phyloP scores from a whole-genome alignment of 2,888 invertebrate species.

The Ypsolopha sequella region DNA sequence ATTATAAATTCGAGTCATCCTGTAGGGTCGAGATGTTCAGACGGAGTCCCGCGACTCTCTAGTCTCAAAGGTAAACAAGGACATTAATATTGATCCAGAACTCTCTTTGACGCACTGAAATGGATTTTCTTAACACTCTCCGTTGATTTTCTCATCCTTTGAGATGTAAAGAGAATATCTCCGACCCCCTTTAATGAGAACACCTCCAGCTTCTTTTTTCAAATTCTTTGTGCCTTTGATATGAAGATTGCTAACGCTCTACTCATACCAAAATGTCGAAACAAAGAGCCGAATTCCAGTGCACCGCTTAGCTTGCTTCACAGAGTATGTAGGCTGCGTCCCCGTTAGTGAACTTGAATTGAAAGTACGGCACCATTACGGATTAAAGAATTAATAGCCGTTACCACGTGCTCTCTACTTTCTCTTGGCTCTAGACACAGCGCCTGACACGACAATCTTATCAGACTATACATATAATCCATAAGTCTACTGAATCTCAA shows the following conservation, averaged over 20 bases:
- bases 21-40: slow-evolving; percentile 29
- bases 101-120: slow-evolving; percentile 55
- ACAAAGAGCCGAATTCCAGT: background rate
- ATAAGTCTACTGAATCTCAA: background rate
- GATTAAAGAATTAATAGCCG: slow-evolving; percentile 13
- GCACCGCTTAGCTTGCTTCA: background rate
- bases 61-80: slow-evolving; percentile 61
- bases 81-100: slow-evolving; percentile 63
- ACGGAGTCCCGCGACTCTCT: slow-evolving; percentile 32
- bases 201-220: slow-evolving; percentile 15
- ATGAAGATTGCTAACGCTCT: slow-evolving; percentile 18
- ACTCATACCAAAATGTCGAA: background rate
- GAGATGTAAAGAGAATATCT: slow-evolving; percentile 33
- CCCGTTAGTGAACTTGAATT: slow-evolving; percentile 4
- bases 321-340: slow-evolving; percentile 1
- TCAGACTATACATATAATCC: background rate
- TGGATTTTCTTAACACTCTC: slow-evolving; percentile 40
- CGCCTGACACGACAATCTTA: background rate
- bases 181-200: background rate
- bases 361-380: slow-evolving; percentile 2
- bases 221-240: slow-evolving; percentile 21
- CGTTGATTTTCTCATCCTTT: slow-evolving; percentile 44
- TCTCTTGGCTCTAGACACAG: slow-evolving; percentile 18
- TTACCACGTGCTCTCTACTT: slow-evolving; percentile 25
- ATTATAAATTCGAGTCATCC: slow-evolving; percentile 60